These are phyloP conservation scores for Meteorus cinctellus DNA, from an alignment of 2,888 invertebrate species.

Conservation along the genomic window DNA sequence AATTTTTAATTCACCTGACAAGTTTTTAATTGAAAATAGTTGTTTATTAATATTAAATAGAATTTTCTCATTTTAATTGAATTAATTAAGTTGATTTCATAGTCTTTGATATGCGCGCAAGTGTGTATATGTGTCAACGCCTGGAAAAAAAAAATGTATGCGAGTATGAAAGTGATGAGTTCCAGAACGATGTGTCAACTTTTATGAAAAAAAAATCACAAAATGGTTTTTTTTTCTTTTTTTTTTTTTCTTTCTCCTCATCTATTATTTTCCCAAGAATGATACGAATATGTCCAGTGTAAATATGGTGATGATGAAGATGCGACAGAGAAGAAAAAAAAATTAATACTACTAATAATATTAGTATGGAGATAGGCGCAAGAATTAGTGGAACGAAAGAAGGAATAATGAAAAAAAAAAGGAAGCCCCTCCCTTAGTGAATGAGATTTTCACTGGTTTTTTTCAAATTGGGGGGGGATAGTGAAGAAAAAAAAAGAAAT, in stretches of 20 bases:
- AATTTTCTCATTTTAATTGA: background rate
- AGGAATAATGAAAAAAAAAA: slow-evolving; percentile 34
- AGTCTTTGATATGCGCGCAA: background rate
- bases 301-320: slow-evolving; percentile 42
- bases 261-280: slow-evolving; percentile 35
- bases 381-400: slow-evolving; percentile 29
- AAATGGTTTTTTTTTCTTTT: background rate
- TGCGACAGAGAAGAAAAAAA: slow-evolving; percentile 33
- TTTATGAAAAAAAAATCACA: background rate
- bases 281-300: slow-evolving; percentile 42
- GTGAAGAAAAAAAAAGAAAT: slow-evolving; percentile 13
- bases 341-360: slow-evolving; percentile 7
- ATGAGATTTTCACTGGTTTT: slow-evolving; percentile 6
- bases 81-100: background rate
- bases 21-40: slow-evolving; percentile 6
- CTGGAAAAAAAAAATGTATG: background rate
- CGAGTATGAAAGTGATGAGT: background rate
- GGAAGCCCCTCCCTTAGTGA: background rate
- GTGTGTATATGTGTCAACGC: background rate
- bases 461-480: background rate
- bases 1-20: slow-evolving; percentile 8
- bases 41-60: background rate
- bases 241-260: slow-evolving; percentile 23
- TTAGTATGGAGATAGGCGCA: background rate
- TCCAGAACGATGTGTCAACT: background rate